Percentiles rank a stretch among this genome's conserved stretches.
These are phyloP conservation scores for Toxotes lorentzi DNA, from an alignment of 2,797 vertebrate species.

Conservation along the genomic window DNA sequence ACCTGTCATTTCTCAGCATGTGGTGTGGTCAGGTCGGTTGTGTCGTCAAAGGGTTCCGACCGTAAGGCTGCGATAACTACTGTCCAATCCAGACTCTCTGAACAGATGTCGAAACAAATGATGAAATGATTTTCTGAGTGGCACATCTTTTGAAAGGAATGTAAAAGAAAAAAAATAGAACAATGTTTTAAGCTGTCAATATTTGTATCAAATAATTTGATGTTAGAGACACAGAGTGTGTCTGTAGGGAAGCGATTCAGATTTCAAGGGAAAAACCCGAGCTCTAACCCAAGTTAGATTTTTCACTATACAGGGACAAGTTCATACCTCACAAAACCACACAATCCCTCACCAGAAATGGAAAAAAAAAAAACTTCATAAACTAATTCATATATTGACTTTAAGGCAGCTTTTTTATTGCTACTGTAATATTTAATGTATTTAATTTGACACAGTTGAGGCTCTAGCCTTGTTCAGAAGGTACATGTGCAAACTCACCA, in stretches of 20 bases:
- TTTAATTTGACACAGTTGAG: conserved; percentile 64
- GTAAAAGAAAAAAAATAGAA: neutral
- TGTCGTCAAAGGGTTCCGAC: neutral
- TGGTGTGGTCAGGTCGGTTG: neutral
- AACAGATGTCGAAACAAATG: neutral
- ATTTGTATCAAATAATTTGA: conserved; percentile 44
- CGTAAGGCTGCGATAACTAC: neutral
- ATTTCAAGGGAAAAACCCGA: conserved; percentile 42
- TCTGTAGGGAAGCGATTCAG: conserved; percentile 28
- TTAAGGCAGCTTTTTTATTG: conserved; percentile 83
- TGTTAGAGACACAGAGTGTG: conserved; percentile 33
- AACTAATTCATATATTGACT: conserved; percentile 56
- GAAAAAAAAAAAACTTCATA: conserved; percentile 17
- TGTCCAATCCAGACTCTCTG: neutral
- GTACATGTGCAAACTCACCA: conserved; percentile 47
- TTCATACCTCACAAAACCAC: conserved; percentile 81
- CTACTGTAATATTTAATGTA: conserved; percentile 81
- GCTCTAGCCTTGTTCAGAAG: conserved; percentile 43
- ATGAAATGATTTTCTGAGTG: conserved; percentile 24
- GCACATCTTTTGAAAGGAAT: conserved; percentile 32
- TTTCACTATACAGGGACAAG: conserved; percentile 54
- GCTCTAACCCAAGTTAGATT: conserved; percentile 52
- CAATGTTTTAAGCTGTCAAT: conserved; percentile 18
- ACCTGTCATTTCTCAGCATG: neutral
- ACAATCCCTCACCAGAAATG: conserved; percentile 58